Base-by-base conservation (phyloP, 2,888 invertebrate species). In the Dryocosmus kuriphilus region DNA sequence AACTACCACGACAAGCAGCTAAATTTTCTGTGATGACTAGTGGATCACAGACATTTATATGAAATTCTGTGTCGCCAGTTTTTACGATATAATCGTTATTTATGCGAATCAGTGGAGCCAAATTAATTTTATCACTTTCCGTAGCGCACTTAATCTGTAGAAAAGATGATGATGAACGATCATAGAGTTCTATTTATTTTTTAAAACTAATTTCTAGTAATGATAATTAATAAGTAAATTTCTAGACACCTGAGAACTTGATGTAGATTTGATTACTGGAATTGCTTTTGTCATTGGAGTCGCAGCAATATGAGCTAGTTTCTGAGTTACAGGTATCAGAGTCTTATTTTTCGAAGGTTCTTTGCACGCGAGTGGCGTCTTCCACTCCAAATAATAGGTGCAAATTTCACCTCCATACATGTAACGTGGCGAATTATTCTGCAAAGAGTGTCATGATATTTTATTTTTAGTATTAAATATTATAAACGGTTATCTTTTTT, bases 21-120 rank as follows among this genome's bases (percentile, higher is more conserved):
- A 89, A 81, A 77, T 84, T 82, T 51, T 77, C 81, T 24, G 80
- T 82, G 24, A 86, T 80, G 57, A 88, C 83, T 41, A 90, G 79
- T n/a, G 90, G 85, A 67, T 85, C 85, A 76, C 90, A 90, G 60
- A 90, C 79, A 78, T 90, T 90, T 84, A 90, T 90, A 30, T 88
- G 83, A 81, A 86, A 90, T 57, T 89, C 88, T 6, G 83, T 84
- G 30, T 84, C 78, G 32, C 86, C 84, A 24, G 77, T 77, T 79
- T 86, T 86, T 9, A 87, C 83, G 1, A 88, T 62, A 77, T 90
- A 90, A 83, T 90, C 90, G 19, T 78, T 75, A 8, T 71, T 79
- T 30, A 80, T 80, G 51, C 80, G 82, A 77, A 85, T 89, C 65
- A 90, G 79, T 38, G 84, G 81, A 24, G 79, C 79, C 75, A 90